These are phyloP conservation scores for Anarhynchus alexandrinus DNA, from an alignment of 2,113 vertebrate genomes.

Conservation along the genomic window DNA sequence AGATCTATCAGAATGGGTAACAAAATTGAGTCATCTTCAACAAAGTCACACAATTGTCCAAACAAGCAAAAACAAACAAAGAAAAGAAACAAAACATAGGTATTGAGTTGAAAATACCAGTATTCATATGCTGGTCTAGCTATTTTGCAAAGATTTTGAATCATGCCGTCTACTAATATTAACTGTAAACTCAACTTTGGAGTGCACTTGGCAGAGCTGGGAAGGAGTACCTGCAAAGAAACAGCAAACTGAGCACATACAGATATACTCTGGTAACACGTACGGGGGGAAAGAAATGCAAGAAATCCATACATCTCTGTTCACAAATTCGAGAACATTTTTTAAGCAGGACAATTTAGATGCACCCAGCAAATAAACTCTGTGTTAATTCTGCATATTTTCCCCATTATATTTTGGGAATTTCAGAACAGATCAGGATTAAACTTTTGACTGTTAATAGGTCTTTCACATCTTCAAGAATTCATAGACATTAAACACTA, in stretches of 20 bases:
- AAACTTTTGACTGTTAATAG: not conserved
- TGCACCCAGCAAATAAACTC: not conserved
- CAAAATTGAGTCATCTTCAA: not conserved
- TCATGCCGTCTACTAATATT: not conserved
- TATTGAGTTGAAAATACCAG: not conserved
- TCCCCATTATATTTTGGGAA: not conserved
- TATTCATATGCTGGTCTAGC: rapidly evolving
- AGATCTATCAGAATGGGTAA: not conserved
- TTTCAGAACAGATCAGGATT: not conserved
- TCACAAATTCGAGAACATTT: not conserved
- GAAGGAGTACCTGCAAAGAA: not conserved
- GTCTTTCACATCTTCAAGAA: not conserved
- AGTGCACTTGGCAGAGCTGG: not conserved
- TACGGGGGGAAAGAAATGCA: not conserved
- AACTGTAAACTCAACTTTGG: not conserved
- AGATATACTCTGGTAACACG: not conserved
- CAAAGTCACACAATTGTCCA: not conserved
- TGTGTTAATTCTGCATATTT: not conserved
- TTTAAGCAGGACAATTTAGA: not conserved
- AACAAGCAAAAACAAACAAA: not conserved
- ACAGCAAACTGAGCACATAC: not conserved
- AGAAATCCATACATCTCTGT: not conserved
- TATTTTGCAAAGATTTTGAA: not conserved
- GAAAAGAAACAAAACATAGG: rapidly evolving
- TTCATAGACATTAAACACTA: not conserved